phyloP scores from a whole-genome alignment of 2,888 invertebrate genomes.

The Julus scanicus region DNA sequence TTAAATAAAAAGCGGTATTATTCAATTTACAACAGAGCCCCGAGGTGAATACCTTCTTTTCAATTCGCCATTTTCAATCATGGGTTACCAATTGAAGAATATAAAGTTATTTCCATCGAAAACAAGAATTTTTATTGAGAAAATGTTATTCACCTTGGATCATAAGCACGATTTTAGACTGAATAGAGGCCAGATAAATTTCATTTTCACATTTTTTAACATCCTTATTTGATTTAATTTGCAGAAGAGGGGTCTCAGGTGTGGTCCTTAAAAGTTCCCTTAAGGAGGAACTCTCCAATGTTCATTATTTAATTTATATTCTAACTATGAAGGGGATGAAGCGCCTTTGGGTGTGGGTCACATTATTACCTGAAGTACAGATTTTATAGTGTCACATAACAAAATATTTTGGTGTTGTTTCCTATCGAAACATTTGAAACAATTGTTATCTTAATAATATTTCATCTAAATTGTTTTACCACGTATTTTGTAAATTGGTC shows the following conservation, averaged over 20 bases:
- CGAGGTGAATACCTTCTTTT: slow-evolving; percentile 33
- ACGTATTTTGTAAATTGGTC: no score
- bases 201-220: neutral
- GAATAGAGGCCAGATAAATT: neutral
- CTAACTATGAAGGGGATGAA: neutral
- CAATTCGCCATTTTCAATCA: slow-evolving; percentile 25
- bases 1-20: neutral
- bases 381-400: neutral
- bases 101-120: slow-evolving; percentile 15
- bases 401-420: no score
- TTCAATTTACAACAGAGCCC: neutral
- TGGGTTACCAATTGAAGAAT: neutral
- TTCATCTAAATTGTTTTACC: no score
- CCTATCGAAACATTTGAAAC: no score
- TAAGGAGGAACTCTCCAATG: neutral
- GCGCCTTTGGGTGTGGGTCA: neutral
- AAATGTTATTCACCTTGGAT: slow-evolving; percentile 13
- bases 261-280: neutral
- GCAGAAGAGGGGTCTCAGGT: neutral
- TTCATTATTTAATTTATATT: neutral
- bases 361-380: neutral
- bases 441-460: no score
- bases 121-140: slow-evolving; percentile 11
- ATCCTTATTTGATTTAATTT: slow-evolving; percentile 3
- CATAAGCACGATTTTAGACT: neutral